Evolutionary conservation across 2,797 vertebrate species (phyloP), one percentile per base, ranked within the genome.

Genomic region (Pangasius krempfi): DNA sequence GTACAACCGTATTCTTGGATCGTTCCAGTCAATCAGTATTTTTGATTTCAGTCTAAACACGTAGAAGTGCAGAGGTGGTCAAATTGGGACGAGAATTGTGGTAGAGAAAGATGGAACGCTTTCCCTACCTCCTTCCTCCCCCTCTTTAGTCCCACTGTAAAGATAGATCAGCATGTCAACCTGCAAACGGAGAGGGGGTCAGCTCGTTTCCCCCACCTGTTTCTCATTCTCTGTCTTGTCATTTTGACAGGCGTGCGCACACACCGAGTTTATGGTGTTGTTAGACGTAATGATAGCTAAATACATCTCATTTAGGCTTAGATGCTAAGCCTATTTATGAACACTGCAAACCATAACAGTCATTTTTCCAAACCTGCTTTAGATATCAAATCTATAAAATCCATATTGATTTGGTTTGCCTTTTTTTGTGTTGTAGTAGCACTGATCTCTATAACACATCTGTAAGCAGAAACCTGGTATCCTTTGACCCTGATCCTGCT

Each of bases 171-270:
- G 86, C 89, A 90, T 87, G 80, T 52, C 83, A 80, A 8, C 68
- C 90, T 91, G 88, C 40, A 86, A 89, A 82, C 91, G 91, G 92
- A 68, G 68, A 84, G 25, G 58, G 62, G 80, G 12, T 87, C 80
- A 68, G 76, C 30, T 87, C 13, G 13, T 27, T 80, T 66, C 30
- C 47, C 50, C 76, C 86, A 85, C 88, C 93, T 89, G 88, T 85
- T 89, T 90, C 92, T 88, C 93, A 95, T 96, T 96, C 89, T 86
- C 89, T 90, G 90, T 92, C 95, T 93, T 86, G 88, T 95, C 94
- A 92, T 89, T 93, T 91, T 92, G 92, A 93, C 89, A 87, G 93
- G 92, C 80, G 37, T 52, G 64, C 60, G 79, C 73, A 79, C 73
- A 78, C 82, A 47, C 25, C 25, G 40, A 80, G 86, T 81, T 87